phyloP scores from a whole-genome alignment of 2,888 invertebrate species.

The Plagiodera versicolora region DNA sequence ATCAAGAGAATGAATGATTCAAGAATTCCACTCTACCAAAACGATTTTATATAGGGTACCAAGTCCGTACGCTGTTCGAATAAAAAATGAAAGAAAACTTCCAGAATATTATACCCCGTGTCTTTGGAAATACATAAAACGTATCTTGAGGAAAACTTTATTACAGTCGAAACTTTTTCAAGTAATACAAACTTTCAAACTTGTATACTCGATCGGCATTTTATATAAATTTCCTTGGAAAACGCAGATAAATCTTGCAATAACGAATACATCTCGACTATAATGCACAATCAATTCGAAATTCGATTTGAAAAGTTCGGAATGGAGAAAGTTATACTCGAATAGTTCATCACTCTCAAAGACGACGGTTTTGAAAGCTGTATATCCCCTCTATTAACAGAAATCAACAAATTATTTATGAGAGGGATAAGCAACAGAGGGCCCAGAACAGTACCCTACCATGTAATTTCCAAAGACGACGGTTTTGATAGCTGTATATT shows the following conservation, averaged over 20 bases:
- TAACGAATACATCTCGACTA: conserved; percentile 18
- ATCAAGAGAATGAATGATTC: too few relatives aligned
- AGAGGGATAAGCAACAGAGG: too few relatives aligned
- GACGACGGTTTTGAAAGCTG: too few relatives aligned
- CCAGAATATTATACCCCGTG: background rate
- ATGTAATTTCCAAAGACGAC: too few relatives aligned
- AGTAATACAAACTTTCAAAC: conserved; percentile 7
- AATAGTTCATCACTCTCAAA: too few relatives aligned
- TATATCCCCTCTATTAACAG: too few relatives aligned
- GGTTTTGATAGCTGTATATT: too few relatives aligned
- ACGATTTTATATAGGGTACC: too few relatives aligned
- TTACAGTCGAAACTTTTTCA: background rate
- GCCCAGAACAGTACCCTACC: too few relatives aligned
- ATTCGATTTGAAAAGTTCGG: conserved; percentile 14
- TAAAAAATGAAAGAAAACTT: background rate
- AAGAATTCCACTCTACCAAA: too few relatives aligned
- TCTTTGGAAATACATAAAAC: background rate
- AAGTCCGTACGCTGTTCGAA: background rate
- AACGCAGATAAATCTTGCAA: conserved; percentile 14
- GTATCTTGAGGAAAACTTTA: background rate
- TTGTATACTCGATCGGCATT: conserved; percentile 6
- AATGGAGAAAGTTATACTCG: conserved; percentile 11
- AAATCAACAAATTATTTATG: too few relatives aligned
- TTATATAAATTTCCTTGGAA: conserved; percentile 7
- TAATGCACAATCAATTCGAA: conserved; percentile 23